Conservation (phyloP, 2,888 invertebrate genomes). For the Chrysina gloriosa region DNA sequence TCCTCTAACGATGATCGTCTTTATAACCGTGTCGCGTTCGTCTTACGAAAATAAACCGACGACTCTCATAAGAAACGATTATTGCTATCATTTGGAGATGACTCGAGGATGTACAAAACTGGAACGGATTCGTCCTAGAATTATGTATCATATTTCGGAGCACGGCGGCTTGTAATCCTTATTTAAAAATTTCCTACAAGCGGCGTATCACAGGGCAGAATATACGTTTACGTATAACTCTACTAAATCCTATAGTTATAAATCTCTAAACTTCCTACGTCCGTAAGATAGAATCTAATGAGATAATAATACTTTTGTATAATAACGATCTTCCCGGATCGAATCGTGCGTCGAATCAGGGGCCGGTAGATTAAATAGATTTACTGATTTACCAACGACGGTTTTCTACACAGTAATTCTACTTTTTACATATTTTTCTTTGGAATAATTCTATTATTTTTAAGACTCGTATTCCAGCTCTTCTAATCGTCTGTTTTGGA, state of each 20-base stretch:
- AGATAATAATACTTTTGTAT: not conserved
- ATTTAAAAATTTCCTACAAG: conserved; percentile 11
- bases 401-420: not conserved
- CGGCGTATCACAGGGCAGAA: conserved; percentile 13
- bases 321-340: not conserved
- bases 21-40: too few relatives aligned
- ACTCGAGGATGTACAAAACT: too few relatives aligned
- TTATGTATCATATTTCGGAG: conserved; percentile 10
- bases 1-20: too few relatives aligned
- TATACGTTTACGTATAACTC: conserved; percentile 5
- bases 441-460: not conserved
- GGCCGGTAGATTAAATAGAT: too few relatives aligned
- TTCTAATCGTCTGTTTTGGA: too few relatives aligned
- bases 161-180: conserved; percentile 4
- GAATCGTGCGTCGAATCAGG: too few relatives aligned
- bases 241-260: not conserved
- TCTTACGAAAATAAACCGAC: too few relatives aligned
- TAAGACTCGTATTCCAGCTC: not conserved
- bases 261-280: not conserved
- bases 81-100: not conserved
- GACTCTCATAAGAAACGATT: too few relatives aligned
- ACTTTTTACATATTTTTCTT: not conserved
- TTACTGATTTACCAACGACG: not conserved
- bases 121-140: not conserved
- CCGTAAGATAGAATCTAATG: not conserved